These are phyloP conservation scores for Serranochromis macrocephalus DNA, from an alignment of 2,113 vertebrate genomes.

Conservation along the genomic window DNA sequence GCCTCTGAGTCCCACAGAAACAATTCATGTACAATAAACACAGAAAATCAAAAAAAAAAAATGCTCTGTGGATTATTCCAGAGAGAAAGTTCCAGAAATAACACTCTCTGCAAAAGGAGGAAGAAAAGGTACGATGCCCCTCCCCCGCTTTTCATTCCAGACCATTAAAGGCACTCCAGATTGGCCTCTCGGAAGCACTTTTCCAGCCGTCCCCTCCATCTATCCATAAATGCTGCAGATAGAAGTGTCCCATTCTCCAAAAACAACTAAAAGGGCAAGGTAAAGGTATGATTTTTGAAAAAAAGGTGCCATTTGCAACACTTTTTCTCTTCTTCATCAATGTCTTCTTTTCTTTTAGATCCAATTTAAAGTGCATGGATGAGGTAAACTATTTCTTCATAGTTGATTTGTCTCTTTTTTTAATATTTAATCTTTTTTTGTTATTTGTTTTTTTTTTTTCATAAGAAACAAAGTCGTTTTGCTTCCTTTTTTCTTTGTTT, in stretches of 20 bases:
- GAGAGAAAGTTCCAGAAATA: slow-evolving; percentile 52
- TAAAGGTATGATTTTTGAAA: slow-evolving; percentile 70
- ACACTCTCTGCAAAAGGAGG: slow-evolving; percentile 38
- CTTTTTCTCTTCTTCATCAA: slow-evolving; percentile 53
- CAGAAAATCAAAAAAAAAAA: slow-evolving; percentile 48
- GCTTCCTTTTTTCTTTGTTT: slow-evolving; percentile 31
- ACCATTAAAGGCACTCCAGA: slow-evolving; percentile 66
- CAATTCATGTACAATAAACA: slow-evolving; percentile 59
- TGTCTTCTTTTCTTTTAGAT: slow-evolving; percentile 58
- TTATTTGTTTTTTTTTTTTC: slow-evolving; percentile 15
- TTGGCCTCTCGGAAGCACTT: slow-evolving; percentile 58
- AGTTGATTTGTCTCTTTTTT: slow-evolving; percentile 55
- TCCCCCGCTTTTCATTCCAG: slow-evolving; percentile 38
- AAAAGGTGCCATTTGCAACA: slow-evolving; percentile 88
- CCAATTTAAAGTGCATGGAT: slow-evolving; percentile 99
- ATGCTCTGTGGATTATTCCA: slow-evolving; percentile 48
- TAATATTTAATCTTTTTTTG: slow-evolving; percentile 42
- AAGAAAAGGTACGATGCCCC: slow-evolving; percentile 15
- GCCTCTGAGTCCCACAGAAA: slow-evolving; percentile 57
- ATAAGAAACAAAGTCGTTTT: slow-evolving; percentile 45
- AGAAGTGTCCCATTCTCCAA: slow-evolving; percentile 53
- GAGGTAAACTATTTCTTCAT: slow-evolving; percentile 97
- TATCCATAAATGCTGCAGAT: slow-evolving; percentile 37
- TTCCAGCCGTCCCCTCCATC: slow-evolving; percentile 37
- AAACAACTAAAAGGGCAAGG: slow-evolving; percentile 68